Conservation (phyloP, 2,113 vertebrate genomes). For the Mohoua ochrocephala region DNA sequence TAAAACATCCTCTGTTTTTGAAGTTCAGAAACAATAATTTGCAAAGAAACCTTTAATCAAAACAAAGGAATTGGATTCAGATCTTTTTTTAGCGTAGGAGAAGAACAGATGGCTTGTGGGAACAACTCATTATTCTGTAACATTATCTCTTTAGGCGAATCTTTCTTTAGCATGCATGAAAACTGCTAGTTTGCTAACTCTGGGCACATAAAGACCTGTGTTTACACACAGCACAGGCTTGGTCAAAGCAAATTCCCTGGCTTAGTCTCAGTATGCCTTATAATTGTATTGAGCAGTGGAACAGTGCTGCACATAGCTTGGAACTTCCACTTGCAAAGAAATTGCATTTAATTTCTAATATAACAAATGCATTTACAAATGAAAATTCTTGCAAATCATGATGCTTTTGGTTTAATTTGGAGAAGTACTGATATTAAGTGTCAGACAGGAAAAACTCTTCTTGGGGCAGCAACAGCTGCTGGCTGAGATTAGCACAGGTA, state of each 20-base stretch:
- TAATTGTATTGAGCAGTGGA: not conserved
- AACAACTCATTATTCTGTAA: conserved; percentile 13
- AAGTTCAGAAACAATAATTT: conserved; percentile 41
- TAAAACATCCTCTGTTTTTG: not conserved
- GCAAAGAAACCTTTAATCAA: conserved; percentile 16
- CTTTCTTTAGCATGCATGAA: not conserved
- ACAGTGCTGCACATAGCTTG: not conserved
- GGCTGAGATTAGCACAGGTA: not conserved
- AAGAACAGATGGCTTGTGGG: conserved; percentile 43
- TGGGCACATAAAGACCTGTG: not conserved
- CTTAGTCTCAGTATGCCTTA: not conserved
- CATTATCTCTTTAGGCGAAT: not conserved
- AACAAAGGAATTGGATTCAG: conserved; percentile 23
- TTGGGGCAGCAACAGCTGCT: not conserved
- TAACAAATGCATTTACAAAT: not conserved
- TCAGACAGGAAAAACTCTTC: not conserved
- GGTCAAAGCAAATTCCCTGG: not conserved
- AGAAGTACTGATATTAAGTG: not conserved
- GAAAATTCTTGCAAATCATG: not conserved
- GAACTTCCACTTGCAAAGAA: not conserved
- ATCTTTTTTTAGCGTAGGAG: not conserved
- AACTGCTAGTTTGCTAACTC: not conserved
- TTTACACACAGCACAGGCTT: not conserved
- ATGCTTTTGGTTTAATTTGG: not conserved
- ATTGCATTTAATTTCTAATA: not conserved